phyloP scores from a whole-genome alignment of 1,140 invertebrate species.

The Anastrepha obliqua region DNA sequence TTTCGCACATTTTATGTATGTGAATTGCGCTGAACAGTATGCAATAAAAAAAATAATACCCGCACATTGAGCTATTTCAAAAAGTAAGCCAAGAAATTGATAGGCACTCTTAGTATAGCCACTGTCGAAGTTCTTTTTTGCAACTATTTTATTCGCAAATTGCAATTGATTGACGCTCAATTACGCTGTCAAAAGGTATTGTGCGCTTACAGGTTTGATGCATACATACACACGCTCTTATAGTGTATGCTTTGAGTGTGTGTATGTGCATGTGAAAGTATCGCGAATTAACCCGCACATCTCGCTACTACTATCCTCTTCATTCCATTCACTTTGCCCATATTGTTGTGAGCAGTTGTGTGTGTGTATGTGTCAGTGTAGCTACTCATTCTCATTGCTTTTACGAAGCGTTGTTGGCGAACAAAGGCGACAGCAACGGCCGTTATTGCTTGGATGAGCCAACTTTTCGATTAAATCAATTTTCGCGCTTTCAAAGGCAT shows the following conservation, averaged over 20 bases:
- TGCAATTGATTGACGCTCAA: conserved; percentile 47
- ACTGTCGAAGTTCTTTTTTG: neutral
- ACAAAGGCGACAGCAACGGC: conserved; percentile 22
- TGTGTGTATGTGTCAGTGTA: neutral
- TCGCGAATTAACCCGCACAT: neutral
- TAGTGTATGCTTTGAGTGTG: neutral
- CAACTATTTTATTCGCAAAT: conserved; percentile 18
- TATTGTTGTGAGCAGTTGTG: neutral
- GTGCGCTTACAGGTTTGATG: neutral
- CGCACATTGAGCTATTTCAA: neutral
- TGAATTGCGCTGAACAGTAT: neutral
- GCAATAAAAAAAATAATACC: neutral
- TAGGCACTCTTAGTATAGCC: neutral
- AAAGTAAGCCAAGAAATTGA: neutral
- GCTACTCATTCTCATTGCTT: neutral
- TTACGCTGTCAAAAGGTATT: conserved; percentile 44
- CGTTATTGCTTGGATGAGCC: conserved; percentile 14
- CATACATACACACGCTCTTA: neutral
- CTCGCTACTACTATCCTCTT: neutral
- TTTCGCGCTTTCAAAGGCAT: conserved; percentile 26
- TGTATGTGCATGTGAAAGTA: neutral
- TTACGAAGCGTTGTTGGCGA: neutral
- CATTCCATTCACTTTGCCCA: neutral
- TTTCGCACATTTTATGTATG: no score
- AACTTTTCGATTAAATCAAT: conserved; percentile 52